These are phyloP conservation scores for Lepidocolaptes lacrymiger DNA, from an alignment of 2,797 vertebrate genomes.

Conservation along the genomic window DNA sequence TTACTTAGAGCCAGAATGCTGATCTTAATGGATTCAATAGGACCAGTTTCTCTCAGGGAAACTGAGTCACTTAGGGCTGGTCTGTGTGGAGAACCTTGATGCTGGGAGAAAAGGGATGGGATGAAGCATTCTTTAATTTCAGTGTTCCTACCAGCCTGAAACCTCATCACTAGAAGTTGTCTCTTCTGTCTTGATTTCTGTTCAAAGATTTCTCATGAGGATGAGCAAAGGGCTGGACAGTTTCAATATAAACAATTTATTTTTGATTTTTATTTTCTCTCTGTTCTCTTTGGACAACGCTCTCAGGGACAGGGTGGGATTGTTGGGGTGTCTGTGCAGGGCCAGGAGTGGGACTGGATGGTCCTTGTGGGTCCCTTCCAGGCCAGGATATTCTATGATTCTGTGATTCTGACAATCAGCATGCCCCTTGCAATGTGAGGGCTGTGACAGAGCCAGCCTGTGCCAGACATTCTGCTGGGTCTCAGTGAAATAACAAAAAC, in stretches of 20 bases:
- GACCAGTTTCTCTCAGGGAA: not conserved
- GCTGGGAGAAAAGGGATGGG: not conserved
- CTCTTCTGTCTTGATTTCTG: not conserved
- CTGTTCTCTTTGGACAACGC: not conserved
- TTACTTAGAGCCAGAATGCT: not conserved
- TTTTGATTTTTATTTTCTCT: not conserved
- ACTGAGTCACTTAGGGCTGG: not conserved
- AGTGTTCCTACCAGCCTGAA: not conserved
- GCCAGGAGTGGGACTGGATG: fast-evolving
- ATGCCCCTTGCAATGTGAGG: not conserved
- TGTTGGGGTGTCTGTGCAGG: not conserved
- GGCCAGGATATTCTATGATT: not conserved
- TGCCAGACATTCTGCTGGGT: not conserved
- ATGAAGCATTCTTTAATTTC: not conserved
- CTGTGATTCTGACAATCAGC: not conserved
- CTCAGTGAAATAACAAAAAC: conserved; percentile 16
- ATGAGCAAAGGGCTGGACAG: not conserved
- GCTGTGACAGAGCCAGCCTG: not conserved
- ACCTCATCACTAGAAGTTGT: not conserved
- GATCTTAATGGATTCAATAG: not conserved
- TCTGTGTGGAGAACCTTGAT: not conserved
- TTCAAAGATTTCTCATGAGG: not conserved
- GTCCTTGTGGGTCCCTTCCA: not conserved
- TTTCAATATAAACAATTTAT: conserved; percentile 18
- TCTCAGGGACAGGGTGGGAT: not conserved